Evolutionary conservation across 2,113 vertebrate genomes (phyloP).

Genomic region (Pampusana beccarii): DNA sequence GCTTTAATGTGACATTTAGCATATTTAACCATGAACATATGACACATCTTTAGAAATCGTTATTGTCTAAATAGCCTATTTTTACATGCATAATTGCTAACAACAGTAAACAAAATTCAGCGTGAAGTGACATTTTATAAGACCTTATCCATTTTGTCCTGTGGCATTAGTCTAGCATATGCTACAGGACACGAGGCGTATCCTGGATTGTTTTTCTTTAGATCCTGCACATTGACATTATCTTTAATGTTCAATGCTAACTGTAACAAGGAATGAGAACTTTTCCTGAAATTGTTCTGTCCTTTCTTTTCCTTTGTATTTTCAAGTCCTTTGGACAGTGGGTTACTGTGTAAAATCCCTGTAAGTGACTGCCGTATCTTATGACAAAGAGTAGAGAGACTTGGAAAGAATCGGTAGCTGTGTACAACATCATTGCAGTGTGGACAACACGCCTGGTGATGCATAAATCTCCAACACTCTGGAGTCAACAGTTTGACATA

Average conservation of each 20-base stretch:
- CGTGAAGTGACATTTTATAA: slow-evolving; percentile 46
- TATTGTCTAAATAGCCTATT: slow-evolving; percentile 12
- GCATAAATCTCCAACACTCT: background rate
- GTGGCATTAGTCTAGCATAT: slow-evolving; percentile 12
- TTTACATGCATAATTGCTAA: slow-evolving; percentile 41
- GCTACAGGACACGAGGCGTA: background rate
- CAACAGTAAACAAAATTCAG: slow-evolving; percentile 43
- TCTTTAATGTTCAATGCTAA: background rate
- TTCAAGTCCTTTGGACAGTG: background rate
- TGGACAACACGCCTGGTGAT: background rate
- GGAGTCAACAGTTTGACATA: background rate
- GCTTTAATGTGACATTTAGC: slow-evolving; percentile 44
- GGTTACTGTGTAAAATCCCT: background rate
- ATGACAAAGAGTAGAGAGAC: background rate
- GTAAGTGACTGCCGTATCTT: background rate
- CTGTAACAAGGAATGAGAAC: background rate
- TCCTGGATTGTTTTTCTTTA: background rate
- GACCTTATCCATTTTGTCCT: slow-evolving; percentile 42
- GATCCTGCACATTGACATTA: background rate
- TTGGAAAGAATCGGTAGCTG: background rate
- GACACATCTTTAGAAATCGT: slow-evolving; percentile 47
- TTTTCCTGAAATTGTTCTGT: background rate
- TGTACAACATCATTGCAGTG: background rate
- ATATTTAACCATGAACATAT: slow-evolving; percentile 52
- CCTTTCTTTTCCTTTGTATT: background rate